phyloP scores from a whole-genome alignment of 1,140 invertebrate species.

The Lepidurus arcticus region DNA sequence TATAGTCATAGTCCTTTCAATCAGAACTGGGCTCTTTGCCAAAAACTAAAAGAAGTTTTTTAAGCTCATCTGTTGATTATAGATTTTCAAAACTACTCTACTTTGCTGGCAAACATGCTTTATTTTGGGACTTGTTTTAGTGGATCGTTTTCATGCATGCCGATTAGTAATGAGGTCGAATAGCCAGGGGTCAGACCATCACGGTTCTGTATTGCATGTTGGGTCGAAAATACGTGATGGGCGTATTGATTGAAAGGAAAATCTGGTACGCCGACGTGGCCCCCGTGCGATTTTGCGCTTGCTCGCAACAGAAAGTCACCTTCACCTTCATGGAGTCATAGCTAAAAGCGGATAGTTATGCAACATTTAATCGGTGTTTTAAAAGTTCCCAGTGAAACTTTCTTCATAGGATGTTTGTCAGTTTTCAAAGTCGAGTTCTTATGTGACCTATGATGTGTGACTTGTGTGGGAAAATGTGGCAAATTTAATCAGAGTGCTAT shows the following conservation, averaged over 20 bases:
- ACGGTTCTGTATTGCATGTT: not conserved
- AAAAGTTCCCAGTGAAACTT: not conserved
- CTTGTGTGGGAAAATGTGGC: no score
- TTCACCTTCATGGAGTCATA: conserved; percentile 1
- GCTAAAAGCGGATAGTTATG: not conserved
- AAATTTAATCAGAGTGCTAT: no score
- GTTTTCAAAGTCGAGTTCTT: not conserved
- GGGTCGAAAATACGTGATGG: not conserved
- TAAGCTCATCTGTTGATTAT: no score
- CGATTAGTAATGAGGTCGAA: not conserved
- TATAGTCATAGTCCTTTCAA: no score
- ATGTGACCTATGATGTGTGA: no score
- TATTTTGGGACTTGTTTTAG: no score
- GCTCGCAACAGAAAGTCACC: not conserved
- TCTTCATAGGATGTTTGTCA: not conserved
- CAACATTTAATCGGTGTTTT: not conserved
- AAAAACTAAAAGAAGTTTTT: no score
- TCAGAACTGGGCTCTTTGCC: no score
- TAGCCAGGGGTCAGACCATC: no score
- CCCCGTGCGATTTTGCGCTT: not conserved
- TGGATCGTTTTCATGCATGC: no score
- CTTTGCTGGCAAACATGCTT: no score
- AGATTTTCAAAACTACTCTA: no score
- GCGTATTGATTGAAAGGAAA: not conserved
- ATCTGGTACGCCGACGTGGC: not conserved